phyloP scores from a whole-genome alignment of 2,888 invertebrate species.

The Coelopa pilipes region DNA sequence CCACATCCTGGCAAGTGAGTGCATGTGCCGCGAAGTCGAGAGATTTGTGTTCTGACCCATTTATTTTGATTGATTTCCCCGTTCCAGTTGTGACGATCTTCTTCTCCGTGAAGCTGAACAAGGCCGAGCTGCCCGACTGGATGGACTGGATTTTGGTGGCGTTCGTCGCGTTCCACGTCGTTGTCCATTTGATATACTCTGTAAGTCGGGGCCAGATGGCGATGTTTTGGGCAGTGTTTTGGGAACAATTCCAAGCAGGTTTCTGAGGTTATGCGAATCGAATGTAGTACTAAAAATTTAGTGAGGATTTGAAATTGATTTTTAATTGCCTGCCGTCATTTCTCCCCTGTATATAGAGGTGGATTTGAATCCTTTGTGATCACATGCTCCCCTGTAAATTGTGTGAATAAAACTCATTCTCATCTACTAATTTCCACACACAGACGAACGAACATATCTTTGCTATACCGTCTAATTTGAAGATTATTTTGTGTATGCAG shows the following conservation, averaged over 20 bases:
- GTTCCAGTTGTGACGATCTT: constrained; percentile 90
- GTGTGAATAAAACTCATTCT: constrained; percentile 50
- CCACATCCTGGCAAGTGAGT: constrained; percentile 87
- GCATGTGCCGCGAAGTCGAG: background rate
- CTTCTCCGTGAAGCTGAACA: constrained; percentile 86
- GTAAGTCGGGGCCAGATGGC: constrained; percentile 68
- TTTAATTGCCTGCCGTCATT: no score
- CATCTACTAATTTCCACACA: constrained; percentile 54
- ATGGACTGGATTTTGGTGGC: constrained; percentile 88
- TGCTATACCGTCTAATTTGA: constrained; percentile 55
- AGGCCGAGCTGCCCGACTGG: constrained; percentile 88
- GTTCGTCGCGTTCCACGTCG: constrained; percentile 89
- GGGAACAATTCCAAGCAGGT: background rate
- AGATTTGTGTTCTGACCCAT: no score
- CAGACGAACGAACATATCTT: constrained; percentile 45
- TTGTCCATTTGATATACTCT: constrained; percentile 86
- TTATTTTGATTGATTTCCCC: constrained; percentile 8
- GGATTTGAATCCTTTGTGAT: no score
- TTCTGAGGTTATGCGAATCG: background rate
- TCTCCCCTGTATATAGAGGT: no score
- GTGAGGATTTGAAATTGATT: no score
- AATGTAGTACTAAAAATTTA: no score
- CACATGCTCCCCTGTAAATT: constrained; percentile 22
- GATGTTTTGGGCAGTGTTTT: background rate
- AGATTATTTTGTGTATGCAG: constrained; percentile 70